A percentile compares a stretch with the other conserved stretches of the same genome.
These are phyloP conservation scores for Lateolabrax maculatus DNA, from an alignment of 2,797 vertebrate species.

Conservation along the genomic window DNA sequence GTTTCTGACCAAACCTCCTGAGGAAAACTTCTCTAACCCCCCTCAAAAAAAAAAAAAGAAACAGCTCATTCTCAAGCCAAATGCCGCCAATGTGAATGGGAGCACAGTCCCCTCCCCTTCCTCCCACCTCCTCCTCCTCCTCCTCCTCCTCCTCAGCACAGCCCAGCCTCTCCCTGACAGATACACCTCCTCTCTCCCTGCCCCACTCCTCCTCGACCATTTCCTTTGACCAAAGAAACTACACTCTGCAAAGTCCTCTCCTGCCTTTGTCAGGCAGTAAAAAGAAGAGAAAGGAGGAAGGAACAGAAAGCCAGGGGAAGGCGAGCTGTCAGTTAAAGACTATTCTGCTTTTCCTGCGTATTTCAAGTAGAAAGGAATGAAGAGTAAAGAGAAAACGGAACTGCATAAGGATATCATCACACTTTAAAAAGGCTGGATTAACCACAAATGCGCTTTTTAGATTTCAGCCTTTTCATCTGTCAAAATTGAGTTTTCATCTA, in stretches of 20 bases:
- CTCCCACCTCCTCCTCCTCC: conserved; percentile 41
- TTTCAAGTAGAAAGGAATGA: conserved; percentile 13
- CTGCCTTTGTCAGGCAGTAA: conserved; percentile 66
- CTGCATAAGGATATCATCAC: conserved; percentile 16
- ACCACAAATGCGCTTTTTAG: background rate
- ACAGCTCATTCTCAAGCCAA: conserved; percentile 67
- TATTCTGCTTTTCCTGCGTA: conserved; percentile 8
- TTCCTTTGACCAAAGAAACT: conserved; percentile 73
- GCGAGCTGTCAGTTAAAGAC: conserved; percentile 45
- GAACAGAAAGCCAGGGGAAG: conserved; percentile 22
- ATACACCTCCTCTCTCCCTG: conserved; percentile 69
- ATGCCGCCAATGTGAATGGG: conserved; percentile 74
- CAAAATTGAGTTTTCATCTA: conserved; percentile 12
- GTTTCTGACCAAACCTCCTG: conserved; percentile 62
- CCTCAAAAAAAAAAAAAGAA: conserved; percentile 33
- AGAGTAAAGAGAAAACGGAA: conserved; percentile 22
- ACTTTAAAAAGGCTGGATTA: conserved; percentile 21
- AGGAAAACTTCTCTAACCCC: conserved; percentile 61
- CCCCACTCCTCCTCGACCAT: conserved; percentile 66
- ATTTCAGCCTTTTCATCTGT: conserved; percentile 13
- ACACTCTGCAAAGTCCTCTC: conserved; percentile 58
- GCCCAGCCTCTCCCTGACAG: conserved; percentile 62
- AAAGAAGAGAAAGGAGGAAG: conserved; percentile 42
- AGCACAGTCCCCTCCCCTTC: conserved; percentile 72
- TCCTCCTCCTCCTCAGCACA: conserved; percentile 40